phyloP scores from a whole-genome alignment of 2,113 vertebrate genomes.

The Phylloscopus trochiloides region DNA sequence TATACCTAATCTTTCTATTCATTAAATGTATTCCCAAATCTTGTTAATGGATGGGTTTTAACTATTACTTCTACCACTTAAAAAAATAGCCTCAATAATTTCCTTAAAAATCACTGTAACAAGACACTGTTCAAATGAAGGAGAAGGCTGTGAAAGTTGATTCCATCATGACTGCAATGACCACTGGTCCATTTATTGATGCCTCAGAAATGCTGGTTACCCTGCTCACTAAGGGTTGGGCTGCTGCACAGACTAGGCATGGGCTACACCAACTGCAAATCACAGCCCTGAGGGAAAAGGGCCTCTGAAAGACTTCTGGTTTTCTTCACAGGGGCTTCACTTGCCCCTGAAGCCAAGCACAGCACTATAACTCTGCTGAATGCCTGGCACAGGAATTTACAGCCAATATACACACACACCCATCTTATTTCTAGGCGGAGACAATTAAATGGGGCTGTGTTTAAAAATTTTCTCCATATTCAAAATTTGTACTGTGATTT shows the following conservation, averaged over 20 bases:
- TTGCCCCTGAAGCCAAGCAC: background rate
- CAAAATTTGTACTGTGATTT: background rate
- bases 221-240: background rate
- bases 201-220: background rate
- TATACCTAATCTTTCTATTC: background rate
- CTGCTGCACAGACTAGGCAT: background rate
- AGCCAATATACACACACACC: background rate
- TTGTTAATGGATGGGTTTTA: background rate
- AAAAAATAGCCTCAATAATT: background rate
- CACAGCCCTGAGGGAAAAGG: background rate
- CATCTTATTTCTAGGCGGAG: background rate
- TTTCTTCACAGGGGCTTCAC: background rate
- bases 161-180: background rate
- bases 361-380: background rate
- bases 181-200: too few relatives aligned
- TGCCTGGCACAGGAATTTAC: background rate
- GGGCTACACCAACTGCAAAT: background rate
- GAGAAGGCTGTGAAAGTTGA: background rate
- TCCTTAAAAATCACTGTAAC: background rate
- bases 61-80: background rate
- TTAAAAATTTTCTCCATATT: background rate
- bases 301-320: rapidly evolving
- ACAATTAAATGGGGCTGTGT: background rate
- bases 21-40: background rate
- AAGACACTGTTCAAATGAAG: background rate